A percentile compares a stretch with the other conserved stretches of the same genome.
These are phyloP conservation scores for Sorex fumeus DNA, from an alignment of 2,113 vertebrate genomes.

Conservation along the genomic window DNA sequence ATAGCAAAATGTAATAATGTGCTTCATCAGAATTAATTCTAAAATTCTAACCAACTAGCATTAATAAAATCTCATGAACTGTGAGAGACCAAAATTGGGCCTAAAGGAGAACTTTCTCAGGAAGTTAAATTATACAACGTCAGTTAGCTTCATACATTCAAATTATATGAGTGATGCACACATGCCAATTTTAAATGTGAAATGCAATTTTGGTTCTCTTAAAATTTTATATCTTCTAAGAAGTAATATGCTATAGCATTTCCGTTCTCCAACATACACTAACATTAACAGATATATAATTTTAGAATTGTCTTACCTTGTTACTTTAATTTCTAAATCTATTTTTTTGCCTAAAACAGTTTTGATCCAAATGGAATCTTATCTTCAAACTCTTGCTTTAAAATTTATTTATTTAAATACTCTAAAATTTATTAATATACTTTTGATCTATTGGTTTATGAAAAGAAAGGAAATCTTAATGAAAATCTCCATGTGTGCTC, in stretches of 20 bases:
- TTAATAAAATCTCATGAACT: too few relatives aligned
- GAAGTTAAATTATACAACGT: neutral
- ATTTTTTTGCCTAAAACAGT: too few relatives aligned
- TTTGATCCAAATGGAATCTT: too few relatives aligned
- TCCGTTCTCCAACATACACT: neutral
- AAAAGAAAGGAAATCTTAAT: neutral
- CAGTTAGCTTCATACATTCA: neutral
- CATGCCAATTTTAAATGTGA: neutral
- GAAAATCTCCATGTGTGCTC: neutral
- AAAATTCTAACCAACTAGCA: too few relatives aligned
- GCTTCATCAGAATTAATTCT: too few relatives aligned
- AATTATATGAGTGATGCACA: neutral
- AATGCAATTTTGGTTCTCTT: neutral
- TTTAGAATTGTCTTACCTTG: neutral
- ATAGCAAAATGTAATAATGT: too few relatives aligned
- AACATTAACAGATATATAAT: neutral
- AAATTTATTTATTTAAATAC: slow-evolving; percentile 25
- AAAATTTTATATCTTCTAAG: neutral
- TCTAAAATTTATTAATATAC: neutral
- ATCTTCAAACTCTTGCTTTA: too few relatives aligned
- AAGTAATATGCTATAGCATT: neutral
- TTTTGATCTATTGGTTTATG: neutral
- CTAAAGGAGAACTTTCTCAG: too few relatives aligned
- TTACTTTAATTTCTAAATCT: too few relatives aligned
- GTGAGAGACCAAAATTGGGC: too few relatives aligned